These are phyloP conservation scores for Triplophysa yarkandensis DNA, from an alignment of 2,797 vertebrate species.

Conservation along the genomic window DNA sequence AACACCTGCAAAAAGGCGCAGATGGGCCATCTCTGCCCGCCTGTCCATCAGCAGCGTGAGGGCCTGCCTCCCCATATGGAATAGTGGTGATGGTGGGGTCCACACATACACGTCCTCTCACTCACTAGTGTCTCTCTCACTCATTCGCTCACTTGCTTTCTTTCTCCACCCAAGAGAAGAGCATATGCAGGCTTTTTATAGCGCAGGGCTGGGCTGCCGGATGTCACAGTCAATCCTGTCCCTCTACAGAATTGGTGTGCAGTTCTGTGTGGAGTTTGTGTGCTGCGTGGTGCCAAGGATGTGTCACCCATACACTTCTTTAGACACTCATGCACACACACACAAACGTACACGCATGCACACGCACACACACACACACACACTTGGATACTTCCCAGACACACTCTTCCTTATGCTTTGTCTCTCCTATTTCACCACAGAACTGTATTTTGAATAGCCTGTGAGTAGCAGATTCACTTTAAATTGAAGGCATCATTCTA, in stretches of 20 bases:
- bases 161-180: constrained; percentile 62
- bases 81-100: constrained; percentile 73
- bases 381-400: constrained; percentile 20
- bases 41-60: constrained; percentile 82
- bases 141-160: constrained; percentile 50
- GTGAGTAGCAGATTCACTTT: constrained; percentile 39
- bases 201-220: constrained; percentile 67
- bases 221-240: constrained; percentile 75
- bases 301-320: constrained; percentile 51
- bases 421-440: constrained; percentile 43
- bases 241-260: constrained; percentile 47
- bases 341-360: constrained; percentile 33
- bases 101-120: constrained; percentile 74
- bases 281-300: constrained; percentile 55
- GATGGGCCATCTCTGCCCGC: constrained; percentile 93
- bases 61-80: constrained; percentile 96
- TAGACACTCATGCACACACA: constrained; percentile 31
- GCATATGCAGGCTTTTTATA: constrained; percentile 85
- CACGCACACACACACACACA: constrained; percentile 38
- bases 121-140: constrained; percentile 54
- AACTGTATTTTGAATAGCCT: constrained; percentile 48
- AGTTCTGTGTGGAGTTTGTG: constrained; percentile 37
- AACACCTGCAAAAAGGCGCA: constrained; percentile 96
- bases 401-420: constrained; percentile 43
- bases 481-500: constrained; percentile 51